Evolutionary conservation across 2,113 vertebrate genomes (phyloP), one percentile per base, ranked within the genome.

Genomic region (Nyctibius bracteatus): DNA sequence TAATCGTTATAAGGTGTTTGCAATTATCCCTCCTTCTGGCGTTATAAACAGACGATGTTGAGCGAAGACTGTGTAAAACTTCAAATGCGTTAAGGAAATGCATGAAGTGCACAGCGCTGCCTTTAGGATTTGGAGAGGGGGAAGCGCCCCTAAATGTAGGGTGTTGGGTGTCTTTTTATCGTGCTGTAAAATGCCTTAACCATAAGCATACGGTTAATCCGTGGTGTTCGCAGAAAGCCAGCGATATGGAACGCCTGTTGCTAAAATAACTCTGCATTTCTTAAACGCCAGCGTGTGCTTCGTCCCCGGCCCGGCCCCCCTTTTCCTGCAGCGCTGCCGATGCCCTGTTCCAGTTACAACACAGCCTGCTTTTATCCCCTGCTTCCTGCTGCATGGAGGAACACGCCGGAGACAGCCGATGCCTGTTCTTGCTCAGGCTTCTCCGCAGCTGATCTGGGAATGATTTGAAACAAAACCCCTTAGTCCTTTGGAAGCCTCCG

Each of bases 391-490:
- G 94, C 90, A 94, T 55, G 92, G 92, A 94, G 93, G 72, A 88
- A 81, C 81, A 77, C 54, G 74, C 66, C 4, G 35, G 67, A 91
- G 86, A 92, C 87, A 93, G 83, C 58, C 71, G 2, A 12, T 61
- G 92, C 79, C 96, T 96, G 91, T 46, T 91, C 88, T 95, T 96
- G 86, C 96, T 97, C 90, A 90, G 46, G 37, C 65, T 59, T 59
- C 89, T 96, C 95, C 61, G 17, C 78, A 86, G 91, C 96, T 88
- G 90, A 96, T 96, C 97, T 97, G 98, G 97, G 98, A 98, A 98
- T 97, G 96, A 97, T 98, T 97, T 98, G 97, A 97, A 98, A 97
- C 96, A 92, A 96, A 97, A 95, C 94, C 97, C 74, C 20, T 33
- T 13, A 41, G 95, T 94, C 94, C 89, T 97, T 61, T 97, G 95